Base-by-base conservation (phyloP, 2,888 invertebrate genomes). In the Entomobrya multifasciata region DNA sequence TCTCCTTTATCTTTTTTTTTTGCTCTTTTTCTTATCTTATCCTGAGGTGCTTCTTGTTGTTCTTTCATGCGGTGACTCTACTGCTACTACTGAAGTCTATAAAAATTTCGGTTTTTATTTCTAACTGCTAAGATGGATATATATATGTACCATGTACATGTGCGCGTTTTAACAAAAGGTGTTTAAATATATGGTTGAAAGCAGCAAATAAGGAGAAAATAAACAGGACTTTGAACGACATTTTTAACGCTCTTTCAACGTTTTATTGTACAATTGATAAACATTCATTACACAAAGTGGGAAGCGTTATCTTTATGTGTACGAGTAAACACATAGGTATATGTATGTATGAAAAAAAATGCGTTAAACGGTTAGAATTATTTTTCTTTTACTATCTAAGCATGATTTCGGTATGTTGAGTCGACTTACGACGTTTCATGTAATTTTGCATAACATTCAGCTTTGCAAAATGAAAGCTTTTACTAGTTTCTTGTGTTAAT, bases 41-140 rank as follows among this genome's bases (percentile, higher is more conserved):
- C 49, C 47, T 49, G 44, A n/a, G n/a, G n/a, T 27, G 25, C 17
- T 55, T 70, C 20, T 57, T 22, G 15, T 22, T 36, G 3, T 70
- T 5, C 41, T 6, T 15, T 6, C 5, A 1, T 20, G 4, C 47
- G 22, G 67, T 13, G 4, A 8, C 36, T 49, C 49, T 49, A 15
- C n/a, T 49, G 49, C 13, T 49, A 13, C 49, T 49, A 15, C 8
- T 49, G 30, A 52, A n/a, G 76, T 57, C 76, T 76, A 76, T 76
- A 76, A 76, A 76, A 76, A 36, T 41, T 36, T 76, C 57, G 57
- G 36, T 36, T 36, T 76, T 76, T 57, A 55, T 76, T 57, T 78
- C 77, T 44, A 44, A 17, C 77, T 60, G 22, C 72, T 36, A 4
- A 6, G 36, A n/a, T n/a, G n/a, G n/a, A n/a, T n/a, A n/a, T n/a